phyloP scores from a whole-genome alignment of 92 coral and sea anemone species.

The Palythoa grandis region DNA sequence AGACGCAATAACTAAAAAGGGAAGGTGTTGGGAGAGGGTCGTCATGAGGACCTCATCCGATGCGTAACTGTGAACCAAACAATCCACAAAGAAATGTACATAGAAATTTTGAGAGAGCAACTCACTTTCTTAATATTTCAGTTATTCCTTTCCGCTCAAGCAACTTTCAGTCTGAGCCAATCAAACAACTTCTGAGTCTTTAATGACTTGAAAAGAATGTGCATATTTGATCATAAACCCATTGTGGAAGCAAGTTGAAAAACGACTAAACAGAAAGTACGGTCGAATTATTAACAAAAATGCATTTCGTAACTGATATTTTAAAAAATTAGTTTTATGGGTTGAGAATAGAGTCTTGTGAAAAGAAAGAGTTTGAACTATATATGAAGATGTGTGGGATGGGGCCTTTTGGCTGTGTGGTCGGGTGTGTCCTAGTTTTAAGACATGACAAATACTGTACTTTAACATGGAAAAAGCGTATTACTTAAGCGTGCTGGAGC shows the following conservation, averaged over 20 bases:
- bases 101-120: neutral
- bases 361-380: neutral
- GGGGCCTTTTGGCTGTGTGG: too few relatives aligned
- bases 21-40: neutral
- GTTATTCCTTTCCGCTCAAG: neutral
- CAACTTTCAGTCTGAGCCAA: neutral
- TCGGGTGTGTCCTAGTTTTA: neutral
- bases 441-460: neutral
- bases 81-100: neutral
- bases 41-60: neutral
- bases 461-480: neutral
- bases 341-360: neutral
- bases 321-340: neutral
- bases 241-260: neutral
- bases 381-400: neutral
- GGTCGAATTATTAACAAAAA: neutral
- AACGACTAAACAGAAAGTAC: neutral
- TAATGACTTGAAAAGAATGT: neutral
- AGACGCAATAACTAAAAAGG: neutral
- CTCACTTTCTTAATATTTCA: conserved; percentile 6
- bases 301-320: neutral
- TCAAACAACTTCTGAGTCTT: neutral
- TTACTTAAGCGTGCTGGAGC: neutral
- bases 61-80: neutral
- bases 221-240: neutral